Conservation (phyloP, 2,113 vertebrate genomes). For the Calonectris borealis region DNA sequence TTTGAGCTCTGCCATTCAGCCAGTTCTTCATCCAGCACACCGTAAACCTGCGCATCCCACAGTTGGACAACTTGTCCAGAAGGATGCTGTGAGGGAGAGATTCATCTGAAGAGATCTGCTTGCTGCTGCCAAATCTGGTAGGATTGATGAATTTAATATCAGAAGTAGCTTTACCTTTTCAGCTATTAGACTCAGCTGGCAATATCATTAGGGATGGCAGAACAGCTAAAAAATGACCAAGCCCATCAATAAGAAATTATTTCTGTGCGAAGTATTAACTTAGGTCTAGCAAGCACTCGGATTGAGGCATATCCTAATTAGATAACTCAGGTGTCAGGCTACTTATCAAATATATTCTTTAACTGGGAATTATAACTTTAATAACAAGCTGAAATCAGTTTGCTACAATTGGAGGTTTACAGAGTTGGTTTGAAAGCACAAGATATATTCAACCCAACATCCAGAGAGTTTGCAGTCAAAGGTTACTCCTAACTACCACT, state of each 20-base stretch:
- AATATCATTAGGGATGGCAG: constrained; percentile 6
- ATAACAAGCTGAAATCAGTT: neutral
- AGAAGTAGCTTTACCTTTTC: constrained; percentile 28
- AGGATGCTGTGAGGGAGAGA: neutral
- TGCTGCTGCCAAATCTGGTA: neutral
- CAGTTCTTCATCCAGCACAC: too few relatives aligned
- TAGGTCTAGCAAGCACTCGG: neutral
- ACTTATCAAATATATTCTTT: neutral
- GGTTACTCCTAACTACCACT: neutral
- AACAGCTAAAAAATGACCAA: constrained; percentile 18
- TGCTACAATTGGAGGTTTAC: neutral
- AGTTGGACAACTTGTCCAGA: too few relatives aligned
- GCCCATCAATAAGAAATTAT: constrained; percentile 22
- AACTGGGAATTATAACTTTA: neutral
- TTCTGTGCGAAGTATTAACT: constrained; percentile 17
- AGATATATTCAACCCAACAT: neutral
- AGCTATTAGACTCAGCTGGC: neutral
- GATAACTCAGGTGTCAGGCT: neutral
- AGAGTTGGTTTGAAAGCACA: neutral
- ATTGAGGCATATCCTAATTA: neutral
- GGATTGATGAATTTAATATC: constrained; percentile 43
- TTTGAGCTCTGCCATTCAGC: too few relatives aligned
- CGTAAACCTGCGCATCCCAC: too few relatives aligned
- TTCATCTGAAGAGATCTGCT: neutral
- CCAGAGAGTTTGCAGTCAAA: neutral